These are phyloP conservation scores for Girardia tigrina DNA, from an alignment of 2,888 invertebrate species.

Conservation along the genomic window DNA sequence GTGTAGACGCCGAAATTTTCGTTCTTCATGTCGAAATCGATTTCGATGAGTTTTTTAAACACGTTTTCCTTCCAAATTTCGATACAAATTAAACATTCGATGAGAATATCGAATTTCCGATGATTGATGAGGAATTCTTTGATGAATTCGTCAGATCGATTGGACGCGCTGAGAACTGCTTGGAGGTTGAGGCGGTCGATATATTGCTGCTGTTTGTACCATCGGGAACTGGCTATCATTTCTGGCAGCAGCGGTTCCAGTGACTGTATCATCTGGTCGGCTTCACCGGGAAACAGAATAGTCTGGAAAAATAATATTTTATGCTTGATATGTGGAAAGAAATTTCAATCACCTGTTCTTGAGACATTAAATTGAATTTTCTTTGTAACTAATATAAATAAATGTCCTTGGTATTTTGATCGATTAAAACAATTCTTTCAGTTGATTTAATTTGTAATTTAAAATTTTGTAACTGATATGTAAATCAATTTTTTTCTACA, in stretches of 20 bases:
- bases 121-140: constrained; percentile 66
- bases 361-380: too few relatives aligned
- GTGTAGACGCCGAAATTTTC: constrained; percentile 38
- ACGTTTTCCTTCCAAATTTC: constrained; percentile 72
- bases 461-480: too few relatives aligned
- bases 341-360: too few relatives aligned
- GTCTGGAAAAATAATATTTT: too few relatives aligned
- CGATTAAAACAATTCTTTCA: too few relatives aligned
- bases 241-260: constrained; percentile 59
- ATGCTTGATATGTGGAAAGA: too few relatives aligned
- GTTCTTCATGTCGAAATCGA: not conserved
- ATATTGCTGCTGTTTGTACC: constrained; percentile 58
- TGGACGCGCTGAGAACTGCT: constrained; percentile 66
- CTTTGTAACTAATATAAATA: too few relatives aligned
- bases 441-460: too few relatives aligned
- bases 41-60: constrained; percentile 53
- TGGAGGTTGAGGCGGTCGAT: constrained; percentile 74
- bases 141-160: constrained; percentile 66
- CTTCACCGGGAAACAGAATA: constrained; percentile 53
- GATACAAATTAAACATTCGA: constrained; percentile 69
- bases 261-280: constrained; percentile 63
- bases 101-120: constrained; percentile 61
- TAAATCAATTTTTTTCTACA: too few relatives aligned
- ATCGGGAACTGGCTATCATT: constrained; percentile 58
- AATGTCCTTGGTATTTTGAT: too few relatives aligned